These are phyloP conservation scores for Carapus acus DNA, from an alignment of 2,797 vertebrate species.

Conservation along the genomic window DNA sequence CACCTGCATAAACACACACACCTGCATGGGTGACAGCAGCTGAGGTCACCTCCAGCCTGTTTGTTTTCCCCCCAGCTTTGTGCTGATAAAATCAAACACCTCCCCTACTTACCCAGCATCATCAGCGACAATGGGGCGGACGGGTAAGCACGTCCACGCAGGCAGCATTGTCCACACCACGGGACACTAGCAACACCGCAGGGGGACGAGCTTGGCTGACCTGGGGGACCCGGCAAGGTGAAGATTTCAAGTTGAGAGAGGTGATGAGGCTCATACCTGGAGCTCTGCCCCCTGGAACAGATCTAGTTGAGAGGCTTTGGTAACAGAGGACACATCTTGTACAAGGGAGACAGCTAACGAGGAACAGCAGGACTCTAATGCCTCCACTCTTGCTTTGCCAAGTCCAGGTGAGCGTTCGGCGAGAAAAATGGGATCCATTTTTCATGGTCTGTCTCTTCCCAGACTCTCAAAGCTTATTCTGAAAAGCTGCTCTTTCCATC, in stretches of 20 bases:
- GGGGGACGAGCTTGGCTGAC: neutral
- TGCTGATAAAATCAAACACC: conserved; percentile 20
- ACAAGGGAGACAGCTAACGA: conserved; percentile 2
- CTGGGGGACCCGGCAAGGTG: neutral
- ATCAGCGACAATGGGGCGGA: neutral
- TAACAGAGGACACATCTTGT: neutral
- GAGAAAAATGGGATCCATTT: neutral
- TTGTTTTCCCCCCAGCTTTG: conserved; percentile 19
- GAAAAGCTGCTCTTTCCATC: too few species aligned
- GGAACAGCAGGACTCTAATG: neutral
- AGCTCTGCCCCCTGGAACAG: neutral
- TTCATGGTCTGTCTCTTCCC: too few species aligned
- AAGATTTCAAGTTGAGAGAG: neutral
- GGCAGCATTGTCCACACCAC: neutral
- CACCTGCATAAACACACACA: conserved; percentile 27
- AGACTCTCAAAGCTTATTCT: too few species aligned
- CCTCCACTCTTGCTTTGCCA: conserved; percentile 22
- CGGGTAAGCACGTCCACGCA: neutral
- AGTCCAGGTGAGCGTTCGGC: conserved; percentile 37
- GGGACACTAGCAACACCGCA: neutral
- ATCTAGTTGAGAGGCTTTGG: neutral
- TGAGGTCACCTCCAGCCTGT: conserved; percentile 12
- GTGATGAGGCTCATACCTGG: conserved; percentile 7
- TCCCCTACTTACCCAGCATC: neutral
- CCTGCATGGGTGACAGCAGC: conserved; percentile 19